Evolutionary conservation across 2,888 invertebrate species (phyloP), one percentile per base, ranked within the genome.

Genomic region (Leucozona laternaria): DNA sequence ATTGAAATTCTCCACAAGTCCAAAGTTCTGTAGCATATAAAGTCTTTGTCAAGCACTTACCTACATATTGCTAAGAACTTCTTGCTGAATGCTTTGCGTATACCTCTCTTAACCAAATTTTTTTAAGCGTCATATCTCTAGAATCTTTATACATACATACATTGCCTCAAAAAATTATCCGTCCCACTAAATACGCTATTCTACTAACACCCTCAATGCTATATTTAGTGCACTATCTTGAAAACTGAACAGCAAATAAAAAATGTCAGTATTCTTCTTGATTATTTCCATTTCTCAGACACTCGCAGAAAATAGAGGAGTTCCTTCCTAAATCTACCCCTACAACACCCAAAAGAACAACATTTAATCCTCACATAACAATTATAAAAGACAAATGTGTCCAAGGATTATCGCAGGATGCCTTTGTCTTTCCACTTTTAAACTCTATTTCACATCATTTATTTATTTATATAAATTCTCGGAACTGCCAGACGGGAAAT

Each of bases 381-480:
- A 81, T 85, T 81, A 85, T 81, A 85, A 85, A 81, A 85, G 85
- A 85, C 76, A 81, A 85, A 85, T 85, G 77, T 73, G 62, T 45
- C 40, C 15, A 37, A 37, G 31, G 77, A 76, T 80, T 80, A 85
- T 77, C 80, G 50, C 22, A 1, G 2, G 2, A 13, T 80, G 62
- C 57, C 62, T n/a, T 70, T 76, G 75, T 71, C 58, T 45, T 62
- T 64, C 48, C 37, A 48, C 62, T 60, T 60, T 66, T 4, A 40
- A 40, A 53, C 20, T 45, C 43, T 64, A 45, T 62, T 75, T 70
- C 40, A 31, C 70, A 64, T 75, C 79, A 83, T 75, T 82, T 73
- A 76, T 75, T 82, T 72, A 76, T 57, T 57, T 73, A 68, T 28
- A 71, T 64, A 85, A 73, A 78, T 81, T 73, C 71, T 77, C 62